Evolutionary conservation across 1,140 invertebrate species (phyloP).

Genomic region (Platyscapa corneri): DNA sequence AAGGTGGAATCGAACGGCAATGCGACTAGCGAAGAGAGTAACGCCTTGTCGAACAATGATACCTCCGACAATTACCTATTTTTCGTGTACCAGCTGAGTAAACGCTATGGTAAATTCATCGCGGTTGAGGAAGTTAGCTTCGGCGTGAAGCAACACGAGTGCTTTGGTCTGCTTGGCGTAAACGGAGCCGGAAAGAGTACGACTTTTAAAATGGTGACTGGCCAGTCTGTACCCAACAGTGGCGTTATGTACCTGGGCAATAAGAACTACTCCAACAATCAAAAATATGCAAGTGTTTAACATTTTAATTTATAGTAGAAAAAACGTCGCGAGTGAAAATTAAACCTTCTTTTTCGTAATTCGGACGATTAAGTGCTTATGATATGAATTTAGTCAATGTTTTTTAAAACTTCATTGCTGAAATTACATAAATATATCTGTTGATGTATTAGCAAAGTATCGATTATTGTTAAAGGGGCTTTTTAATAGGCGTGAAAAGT

Average conservation of each 20-base stretch:
- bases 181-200: conserved; percentile 94
- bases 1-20: conserved; percentile 32
- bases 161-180: conserved; percentile 87
- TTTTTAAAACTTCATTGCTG: too few relatives aligned
- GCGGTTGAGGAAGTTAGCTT: conserved; percentile 84
- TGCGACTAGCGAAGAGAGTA: conserved; percentile 39
- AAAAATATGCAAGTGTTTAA: conserved; percentile 70
- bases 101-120: conserved; percentile 79
- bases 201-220: conserved; percentile 89
- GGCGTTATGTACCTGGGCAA: conserved; percentile 76
- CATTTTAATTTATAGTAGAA: background rate
- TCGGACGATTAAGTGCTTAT: too few relatives aligned
- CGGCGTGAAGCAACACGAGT: conserved; percentile 84
- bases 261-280: conserved; percentile 69
- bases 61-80: conserved; percentile 61
- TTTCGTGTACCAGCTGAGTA: conserved; percentile 77
- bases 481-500: too few relatives aligned
- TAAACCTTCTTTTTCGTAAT: too few relatives aligned
- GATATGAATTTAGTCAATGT: too few relatives aligned
- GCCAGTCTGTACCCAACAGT: conserved; percentile 77
- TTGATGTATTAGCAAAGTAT: too few relatives aligned
- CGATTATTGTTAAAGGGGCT: too few relatives aligned
- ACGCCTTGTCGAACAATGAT: conserved; percentile 40
- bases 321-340: too few relatives aligned
- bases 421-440: too few relatives aligned